Evolutionary conservation across 1,140 invertebrate genomes (phyloP).

Genomic region (Euglossa dilemma): DNA sequence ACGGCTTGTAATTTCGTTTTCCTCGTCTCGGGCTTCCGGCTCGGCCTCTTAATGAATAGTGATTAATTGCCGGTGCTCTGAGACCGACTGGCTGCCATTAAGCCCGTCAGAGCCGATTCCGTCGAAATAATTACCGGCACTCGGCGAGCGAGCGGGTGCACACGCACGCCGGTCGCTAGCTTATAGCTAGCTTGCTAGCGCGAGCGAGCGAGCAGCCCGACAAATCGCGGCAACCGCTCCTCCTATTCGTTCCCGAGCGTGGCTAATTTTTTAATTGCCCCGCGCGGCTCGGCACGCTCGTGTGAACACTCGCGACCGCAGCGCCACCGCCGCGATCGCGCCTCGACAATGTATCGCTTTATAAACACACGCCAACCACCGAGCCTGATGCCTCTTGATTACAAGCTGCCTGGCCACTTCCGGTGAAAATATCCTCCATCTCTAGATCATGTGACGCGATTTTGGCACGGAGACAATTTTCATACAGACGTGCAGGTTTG

Average conservation of each 20-base stretch:
- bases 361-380: conserved; percentile 8
- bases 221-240: conserved; percentile 46
- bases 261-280: conserved; percentile 68
- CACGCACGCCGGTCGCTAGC: conserved; percentile 28
- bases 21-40: conserved; percentile 66
- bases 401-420: not conserved
- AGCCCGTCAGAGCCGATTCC: conserved; percentile 73
- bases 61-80: conserved; percentile 73
- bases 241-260: conserved; percentile 59
- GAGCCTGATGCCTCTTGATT: not conserved
- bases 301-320: conserved; percentile 47
- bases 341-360: conserved; percentile 56
- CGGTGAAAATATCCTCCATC: not conserved
- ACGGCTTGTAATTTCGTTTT: conserved; percentile 72
- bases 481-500: not conserved
- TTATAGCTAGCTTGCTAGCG: too few species aligned
- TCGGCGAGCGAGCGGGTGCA: conserved; percentile 41
- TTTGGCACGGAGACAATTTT: not conserved
- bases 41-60: conserved; percentile 73
- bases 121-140: conserved; percentile 74
- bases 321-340: conserved; percentile 8
- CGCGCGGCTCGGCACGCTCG: conserved; percentile 8
- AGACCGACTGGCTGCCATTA: conserved; percentile 71
- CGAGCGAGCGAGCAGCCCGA: conserved; percentile 16
- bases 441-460: not conserved